A percentile compares a stretch with the other conserved stretches of the same genome.
phyloP scores from a whole-genome alignment of 2,797 vertebrate species.

The Parambassis ranga region DNA sequence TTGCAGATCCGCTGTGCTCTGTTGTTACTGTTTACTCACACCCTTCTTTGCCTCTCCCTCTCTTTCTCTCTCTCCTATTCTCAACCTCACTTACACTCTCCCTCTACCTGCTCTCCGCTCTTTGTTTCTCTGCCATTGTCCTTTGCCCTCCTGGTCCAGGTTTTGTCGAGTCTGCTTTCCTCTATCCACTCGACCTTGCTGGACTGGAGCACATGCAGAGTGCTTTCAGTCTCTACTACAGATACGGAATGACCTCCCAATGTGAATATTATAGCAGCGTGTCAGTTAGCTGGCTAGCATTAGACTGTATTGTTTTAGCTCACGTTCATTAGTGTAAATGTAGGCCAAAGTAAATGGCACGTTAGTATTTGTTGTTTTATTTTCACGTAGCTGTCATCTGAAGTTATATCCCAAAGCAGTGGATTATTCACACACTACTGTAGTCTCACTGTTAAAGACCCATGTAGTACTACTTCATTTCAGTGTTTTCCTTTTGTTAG shows the following conservation, averaged over 20 bases:
- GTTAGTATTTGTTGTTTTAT: slow-evolving; percentile 35
- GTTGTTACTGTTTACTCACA: slow-evolving; percentile 61
- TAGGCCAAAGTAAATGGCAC: slow-evolving; percentile 42
- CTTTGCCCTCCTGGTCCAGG: slow-evolving; percentile 81
- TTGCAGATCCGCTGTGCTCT: slow-evolving; percentile 45
- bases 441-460: slow-evolving; percentile 20
- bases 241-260: slow-evolving; percentile 84
- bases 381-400: slow-evolving; percentile 38
- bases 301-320: slow-evolving; percentile 38
- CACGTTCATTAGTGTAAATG: slow-evolving; percentile 36
- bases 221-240: slow-evolving; percentile 85
- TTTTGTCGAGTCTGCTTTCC: slow-evolving; percentile 94
- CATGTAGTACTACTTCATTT: slow-evolving; percentile 49
- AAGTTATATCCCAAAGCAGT: slow-evolving; percentile 3
- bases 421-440: slow-evolving; percentile 13
- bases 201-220: slow-evolving; percentile 88
- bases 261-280: slow-evolving; percentile 76
- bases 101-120: slow-evolving; percentile 67
- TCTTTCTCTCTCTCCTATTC: slow-evolving; percentile 41
- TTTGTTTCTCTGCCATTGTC: slow-evolving; percentile 57
- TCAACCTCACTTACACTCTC: slow-evolving; percentile 42
- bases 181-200: slow-evolving; percentile 91
- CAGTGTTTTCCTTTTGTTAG: slow-evolving; percentile 7
- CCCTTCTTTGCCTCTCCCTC: slow-evolving; percentile 62
- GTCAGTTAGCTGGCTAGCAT: slow-evolving; percentile 48